phyloP scores from a whole-genome alignment of 2,797 vertebrate genomes.

The Crocodylus rhombifer region DNA sequence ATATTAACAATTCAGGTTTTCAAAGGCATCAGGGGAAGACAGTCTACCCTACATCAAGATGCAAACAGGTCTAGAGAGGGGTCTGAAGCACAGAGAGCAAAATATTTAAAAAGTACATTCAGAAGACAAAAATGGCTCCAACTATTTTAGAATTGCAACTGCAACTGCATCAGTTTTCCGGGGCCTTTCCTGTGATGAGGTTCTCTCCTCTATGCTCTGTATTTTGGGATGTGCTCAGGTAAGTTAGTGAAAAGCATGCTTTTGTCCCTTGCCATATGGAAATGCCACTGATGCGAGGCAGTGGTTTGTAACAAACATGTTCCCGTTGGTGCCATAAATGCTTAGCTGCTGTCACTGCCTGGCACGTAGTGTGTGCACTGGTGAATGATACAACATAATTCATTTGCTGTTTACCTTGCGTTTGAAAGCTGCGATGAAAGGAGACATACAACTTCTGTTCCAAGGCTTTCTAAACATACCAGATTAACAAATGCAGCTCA shows the following conservation, averaged over 20 bases:
- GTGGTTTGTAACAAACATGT: conserved; percentile 61
- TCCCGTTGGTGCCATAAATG: conserved; percentile 55
- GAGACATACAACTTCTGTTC: conserved; percentile 21
- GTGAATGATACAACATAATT: conserved; percentile 55
- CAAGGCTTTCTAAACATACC: conserved; percentile 36
- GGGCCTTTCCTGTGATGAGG: background rate
- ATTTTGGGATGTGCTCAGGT: conserved; percentile 34
- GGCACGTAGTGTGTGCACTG: conserved; percentile 18
- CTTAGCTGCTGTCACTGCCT: conserved; percentile 58
- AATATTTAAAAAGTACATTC: background rate
- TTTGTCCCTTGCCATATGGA: conserved; percentile 60
- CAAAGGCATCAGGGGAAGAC: background rate
- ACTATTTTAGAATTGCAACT: conserved; percentile 24
- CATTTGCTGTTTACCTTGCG: conserved; percentile 60
- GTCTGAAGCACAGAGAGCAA: accelerated
- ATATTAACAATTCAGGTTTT: background rate
- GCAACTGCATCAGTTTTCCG: background rate
- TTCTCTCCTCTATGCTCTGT: conserved; percentile 28
- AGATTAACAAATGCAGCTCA: background rate
- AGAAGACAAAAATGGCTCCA: conserved; percentile 9
- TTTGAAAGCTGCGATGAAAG: conserved; percentile 53
- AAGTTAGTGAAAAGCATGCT: conserved; percentile 52
- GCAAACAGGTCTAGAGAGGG: background rate
- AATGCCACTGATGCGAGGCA: conserved; percentile 65
- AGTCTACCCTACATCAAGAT: background rate